Base-by-base conservation (phyloP, 2,888 invertebrate genomes). In the Clostera curtula region DNA sequence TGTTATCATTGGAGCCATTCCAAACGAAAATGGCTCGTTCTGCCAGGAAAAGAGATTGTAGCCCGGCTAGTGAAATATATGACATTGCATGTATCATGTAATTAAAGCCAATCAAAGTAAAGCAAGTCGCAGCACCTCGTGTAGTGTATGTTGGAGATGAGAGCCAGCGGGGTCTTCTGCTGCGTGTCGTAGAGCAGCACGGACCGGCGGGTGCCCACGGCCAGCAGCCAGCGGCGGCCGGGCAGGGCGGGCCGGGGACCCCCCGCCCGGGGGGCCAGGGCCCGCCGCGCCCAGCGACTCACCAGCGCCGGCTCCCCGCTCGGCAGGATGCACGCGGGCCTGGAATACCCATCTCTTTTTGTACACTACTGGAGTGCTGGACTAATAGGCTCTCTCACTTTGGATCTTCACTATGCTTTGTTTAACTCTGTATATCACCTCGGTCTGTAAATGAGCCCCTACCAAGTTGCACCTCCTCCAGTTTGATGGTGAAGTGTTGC, bases 151-250 rank as follows among this genome's bases (percentile, higher is more conserved):
- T 82, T 77, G 3, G 72, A 66, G 17, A 83, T 59, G 27, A 80
- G 44, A 0, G 77, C 79, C 0, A 80, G 31, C 0, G 82, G 80
- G 0, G 73, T 61, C 36, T 40, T 56, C 59, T 83, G 82, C 33
- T 80, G 80, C 40, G 82, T 83, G 56, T 83, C 82, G 41, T 80
- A 80, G 0, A 83, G 20, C 29, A 79, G 83, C 15, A 99, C 89
- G 12, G 93, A 90, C 49, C 92, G 91, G 47, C 92, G 90, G 1
- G 97, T 96, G 10, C 93, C 96, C 7, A 98, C 91, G 1, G 98
- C 98, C 64, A 97, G 93, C 30, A 99, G 82, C 82, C 95, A 88
- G 34, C 98, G 87, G 61, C 92, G 93, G 59, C 3, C 87, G 83
- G 8, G 91, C 68, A 48, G 89, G 73, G 68, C 34, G 88, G 70